A percentile compares a stretch with the other conserved stretches of the same genome.
Conservation (phyloP, 2,113 vertebrate species). For the Probosciger aterrimus region DNA sequence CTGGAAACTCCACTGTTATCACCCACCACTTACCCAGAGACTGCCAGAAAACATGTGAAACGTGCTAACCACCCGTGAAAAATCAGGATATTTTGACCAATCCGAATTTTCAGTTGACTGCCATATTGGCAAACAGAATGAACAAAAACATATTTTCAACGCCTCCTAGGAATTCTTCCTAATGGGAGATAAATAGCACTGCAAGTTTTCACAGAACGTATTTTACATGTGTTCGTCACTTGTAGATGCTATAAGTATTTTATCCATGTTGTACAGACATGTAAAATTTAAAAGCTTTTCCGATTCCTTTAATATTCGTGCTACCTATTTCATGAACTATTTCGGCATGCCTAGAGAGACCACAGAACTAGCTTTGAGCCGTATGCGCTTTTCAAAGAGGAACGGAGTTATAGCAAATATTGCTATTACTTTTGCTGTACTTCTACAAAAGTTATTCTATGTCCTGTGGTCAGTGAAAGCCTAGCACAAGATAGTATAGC, state of each 20-base stretch:
- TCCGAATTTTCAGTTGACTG: conserved; percentile 24
- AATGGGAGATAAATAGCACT: neutral
- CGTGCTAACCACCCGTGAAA: conserved; percentile 32
- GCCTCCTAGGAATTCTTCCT: neutral
- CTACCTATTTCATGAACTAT: neutral
- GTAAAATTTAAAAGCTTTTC: neutral
- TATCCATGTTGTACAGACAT: neutral
- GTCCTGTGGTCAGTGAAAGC: neutral
- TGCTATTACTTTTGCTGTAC: neutral
- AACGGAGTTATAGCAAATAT: neutral
- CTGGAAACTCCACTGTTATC: conserved; percentile 31
- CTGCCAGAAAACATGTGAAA: conserved; percentile 6
- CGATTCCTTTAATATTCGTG: neutral
- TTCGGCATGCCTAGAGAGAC: neutral
- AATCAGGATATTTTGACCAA: conserved; percentile 18
- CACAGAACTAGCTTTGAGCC: neutral
- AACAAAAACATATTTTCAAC: neutral
- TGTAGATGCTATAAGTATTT: neutral
- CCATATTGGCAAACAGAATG: neutral
- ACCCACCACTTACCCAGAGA: conserved; percentile 34
- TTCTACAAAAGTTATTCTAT: neutral
- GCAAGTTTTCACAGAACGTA: neutral
- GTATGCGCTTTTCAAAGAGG: neutral
- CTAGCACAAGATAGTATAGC: neutral
- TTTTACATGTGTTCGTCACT: neutral